These are phyloP conservation scores for Slavum lentiscoides DNA, from an alignment of 2,888 invertebrate species.

Conservation along the genomic window DNA sequence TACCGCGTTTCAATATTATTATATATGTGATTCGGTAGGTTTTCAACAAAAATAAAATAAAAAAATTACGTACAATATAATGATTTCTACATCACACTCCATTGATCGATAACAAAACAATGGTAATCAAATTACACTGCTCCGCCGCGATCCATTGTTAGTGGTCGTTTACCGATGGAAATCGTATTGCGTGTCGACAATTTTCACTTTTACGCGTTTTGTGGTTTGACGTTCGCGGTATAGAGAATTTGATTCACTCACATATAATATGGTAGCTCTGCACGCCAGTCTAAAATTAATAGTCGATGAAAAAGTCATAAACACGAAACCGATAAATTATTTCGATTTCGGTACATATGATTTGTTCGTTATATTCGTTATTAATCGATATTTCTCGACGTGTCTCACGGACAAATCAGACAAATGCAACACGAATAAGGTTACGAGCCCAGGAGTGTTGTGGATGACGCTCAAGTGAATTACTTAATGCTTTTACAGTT, in stretches of 20 bases:
- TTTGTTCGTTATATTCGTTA: too few relatives aligned
- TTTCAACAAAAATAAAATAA: too few relatives aligned
- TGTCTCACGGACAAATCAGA: too few relatives aligned
- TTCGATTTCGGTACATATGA: too few relatives aligned
- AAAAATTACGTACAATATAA: background rate
- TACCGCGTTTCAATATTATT: background rate
- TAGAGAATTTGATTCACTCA: background rate
- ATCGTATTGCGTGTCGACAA: conserved; percentile 25
- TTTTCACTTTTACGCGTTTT: conserved; percentile 41
- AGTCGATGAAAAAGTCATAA: background rate
- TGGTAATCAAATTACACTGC: conserved; percentile 33
- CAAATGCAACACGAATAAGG: too few relatives aligned
- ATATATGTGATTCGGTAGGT: too few relatives aligned
- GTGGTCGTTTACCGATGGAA: background rate
- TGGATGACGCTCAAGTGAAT: too few relatives aligned
- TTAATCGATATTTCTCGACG: too few relatives aligned
- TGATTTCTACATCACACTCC: conserved; percentile 43
- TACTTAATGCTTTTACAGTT: too few relatives aligned
- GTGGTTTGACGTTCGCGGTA: conserved; percentile 2
- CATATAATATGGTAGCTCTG: too few relatives aligned
- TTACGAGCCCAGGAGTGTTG: too few relatives aligned
- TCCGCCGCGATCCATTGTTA: background rate
- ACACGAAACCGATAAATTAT: too few relatives aligned
- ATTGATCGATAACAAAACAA: conserved; percentile 32
- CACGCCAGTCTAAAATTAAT: background rate